Base-by-base conservation (phyloP, 1,140 invertebrate genomes). In the Euschistus heros region DNA sequence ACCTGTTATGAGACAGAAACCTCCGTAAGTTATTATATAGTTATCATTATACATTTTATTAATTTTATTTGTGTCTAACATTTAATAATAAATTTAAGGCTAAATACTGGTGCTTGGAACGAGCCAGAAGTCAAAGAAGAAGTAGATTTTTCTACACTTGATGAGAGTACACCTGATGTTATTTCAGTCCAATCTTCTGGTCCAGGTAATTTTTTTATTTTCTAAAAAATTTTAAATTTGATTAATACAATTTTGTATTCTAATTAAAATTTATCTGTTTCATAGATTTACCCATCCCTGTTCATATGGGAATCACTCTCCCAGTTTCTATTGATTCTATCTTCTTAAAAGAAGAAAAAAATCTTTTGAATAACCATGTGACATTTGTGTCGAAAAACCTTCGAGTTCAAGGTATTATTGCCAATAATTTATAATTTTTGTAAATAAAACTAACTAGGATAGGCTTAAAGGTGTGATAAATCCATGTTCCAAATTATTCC, bases 291-390 rank as follows among this genome's bases (percentile, higher is more conserved):
- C 65, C 65, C 8, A 27, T 42, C 17, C 59, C 65, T 37, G 1
- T 66, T 8, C 91, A 89, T 72, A 82, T 89, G 78, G 90, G 91
- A 26, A 86, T 94, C 46, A 85, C 85, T 75, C 76, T 92, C 70
- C 90, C 90, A 2, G 77, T 80, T 65, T 81, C 82, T 71, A 76
- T 91, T 2, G 74, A 78, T 6, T 80, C 82, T 47, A 77, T 92
- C 62, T 90, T 91, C 74, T 85, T 87, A 10, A 60, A 54, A 47
- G 64, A 65, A 63, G 63, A 65, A 18, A 55, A 62, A 24, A 52
- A 63, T 20, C 17, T 62, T 14, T 2, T 62, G 6, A 62, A 42
- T 14, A 62, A 62, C 26, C 65, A 66, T 61, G 65, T 66, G 33
- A 18, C 44, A 17, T 66, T 66, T n/a, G 50, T 66, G 15, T 66